Percentiles rank a stretch among this genome's conserved stretches.
Evolutionary conservation across 1,140 invertebrate species (phyloP).

Genomic region (Diachasmimorpha longicaudata): DNA sequence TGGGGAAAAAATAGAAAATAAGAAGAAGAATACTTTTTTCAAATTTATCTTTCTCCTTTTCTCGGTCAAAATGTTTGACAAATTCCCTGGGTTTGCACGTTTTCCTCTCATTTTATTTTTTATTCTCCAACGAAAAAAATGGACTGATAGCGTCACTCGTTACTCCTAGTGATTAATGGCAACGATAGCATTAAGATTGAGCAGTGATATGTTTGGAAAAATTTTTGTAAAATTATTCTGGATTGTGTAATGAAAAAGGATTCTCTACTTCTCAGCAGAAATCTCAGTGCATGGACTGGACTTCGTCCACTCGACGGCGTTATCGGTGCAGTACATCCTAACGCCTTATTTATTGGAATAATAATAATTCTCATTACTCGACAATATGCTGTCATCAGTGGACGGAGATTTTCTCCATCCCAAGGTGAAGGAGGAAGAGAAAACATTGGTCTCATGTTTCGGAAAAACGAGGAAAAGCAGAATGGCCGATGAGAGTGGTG

Average conservation of each 20-base stretch:
- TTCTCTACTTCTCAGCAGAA: background rate
- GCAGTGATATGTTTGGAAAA: background rate
- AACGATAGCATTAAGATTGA: no score
- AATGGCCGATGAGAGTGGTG: constrained; percentile 37
- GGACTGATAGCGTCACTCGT: background rate
- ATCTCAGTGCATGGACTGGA: constrained; percentile 33
- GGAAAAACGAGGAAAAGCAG: constrained; percentile 20
- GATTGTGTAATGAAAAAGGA: background rate
- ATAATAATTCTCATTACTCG: background rate
- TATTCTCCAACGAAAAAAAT: background rate
- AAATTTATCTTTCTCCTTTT: no score
- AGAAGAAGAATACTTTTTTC: no score
- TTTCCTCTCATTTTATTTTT: background rate
- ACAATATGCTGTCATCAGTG: constrained; percentile 30
- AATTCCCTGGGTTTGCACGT: no score
- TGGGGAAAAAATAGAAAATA: background rate
- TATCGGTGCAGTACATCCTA: constrained; percentile 19
- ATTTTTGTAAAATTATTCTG: background rate
- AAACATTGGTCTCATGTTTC: constrained; percentile 35
- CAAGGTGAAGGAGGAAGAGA: constrained; percentile 31
- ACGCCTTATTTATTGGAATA: background rate
- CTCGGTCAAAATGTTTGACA: no score
- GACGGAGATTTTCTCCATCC: constrained; percentile 31
- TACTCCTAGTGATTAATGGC: no score
- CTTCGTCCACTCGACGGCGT: constrained; percentile 27